Conservation (phyloP, 2,888 invertebrate genomes). For the Vandiemenella viatica region DNA sequence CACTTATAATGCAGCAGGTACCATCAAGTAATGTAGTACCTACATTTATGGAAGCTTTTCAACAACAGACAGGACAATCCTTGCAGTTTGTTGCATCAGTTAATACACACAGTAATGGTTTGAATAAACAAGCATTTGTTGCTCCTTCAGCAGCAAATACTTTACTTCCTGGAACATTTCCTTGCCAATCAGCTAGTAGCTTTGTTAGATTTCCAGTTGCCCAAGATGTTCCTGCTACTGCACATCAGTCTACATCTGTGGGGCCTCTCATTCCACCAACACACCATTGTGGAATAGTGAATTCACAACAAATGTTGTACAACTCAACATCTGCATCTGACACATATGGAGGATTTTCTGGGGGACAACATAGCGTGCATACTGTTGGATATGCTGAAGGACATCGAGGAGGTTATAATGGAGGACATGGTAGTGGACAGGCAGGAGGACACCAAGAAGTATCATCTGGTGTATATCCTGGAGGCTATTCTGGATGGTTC, state of each 20-base stretch:
- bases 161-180: constrained; percentile 26
- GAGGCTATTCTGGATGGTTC: too few species aligned
- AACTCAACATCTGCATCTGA: constrained; percentile 46
- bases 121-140: constrained; percentile 27
- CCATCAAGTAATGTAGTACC: constrained; percentile 43
- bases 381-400: too few species aligned
- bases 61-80: constrained; percentile 53
- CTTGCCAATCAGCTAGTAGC: constrained; percentile 25
- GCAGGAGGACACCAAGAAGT: too few species aligned
- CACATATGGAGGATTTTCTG: constrained; percentile 29
- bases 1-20: constrained; percentile 54
- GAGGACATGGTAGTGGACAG: too few species aligned
- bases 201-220: constrained; percentile 28
- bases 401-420: too few species aligned
- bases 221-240: constrained; percentile 21
- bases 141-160: constrained; percentile 14
- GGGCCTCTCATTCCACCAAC: constrained; percentile 42
- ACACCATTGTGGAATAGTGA: constrained; percentile 31
- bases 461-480: too few species aligned
- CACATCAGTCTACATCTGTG: constrained; percentile 32
- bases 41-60: constrained; percentile 48
- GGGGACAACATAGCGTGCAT: too few species aligned
- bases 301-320: constrained; percentile 42
- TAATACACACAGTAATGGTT: constrained; percentile 35
- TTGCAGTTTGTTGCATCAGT: constrained; percentile 63